phyloP scores from a whole-genome alignment of 2,888 invertebrate species.

The Teleiodes luculella region DNA sequence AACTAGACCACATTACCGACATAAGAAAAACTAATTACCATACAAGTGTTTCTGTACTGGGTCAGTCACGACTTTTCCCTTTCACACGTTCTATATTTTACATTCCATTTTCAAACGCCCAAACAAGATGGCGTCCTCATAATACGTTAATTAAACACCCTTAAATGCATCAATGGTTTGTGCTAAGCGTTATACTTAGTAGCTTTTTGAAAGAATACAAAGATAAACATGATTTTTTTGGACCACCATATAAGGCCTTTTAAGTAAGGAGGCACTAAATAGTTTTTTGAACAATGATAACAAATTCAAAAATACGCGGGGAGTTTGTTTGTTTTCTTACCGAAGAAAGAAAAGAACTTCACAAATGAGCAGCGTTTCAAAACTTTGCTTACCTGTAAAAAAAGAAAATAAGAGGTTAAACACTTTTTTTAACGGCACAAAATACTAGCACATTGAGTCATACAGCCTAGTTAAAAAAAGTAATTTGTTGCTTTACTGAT shows the following conservation, averaged over 20 bases:
- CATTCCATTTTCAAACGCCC: conserved; percentile 20
- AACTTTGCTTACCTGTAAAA: conserved; percentile 47
- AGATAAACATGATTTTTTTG: not conserved
- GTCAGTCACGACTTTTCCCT: conserved; percentile 39
- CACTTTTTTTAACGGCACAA: not conserved
- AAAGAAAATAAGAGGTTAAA: conserved; percentile 22
- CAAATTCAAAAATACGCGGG: not conserved
- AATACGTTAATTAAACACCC: conserved; percentile 44
- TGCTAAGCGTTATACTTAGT: conserved; percentile 51
- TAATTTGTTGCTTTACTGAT: no score
- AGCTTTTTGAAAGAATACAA: conserved; percentile 35
- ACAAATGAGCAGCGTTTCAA: not conserved
- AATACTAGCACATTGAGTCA: no score
- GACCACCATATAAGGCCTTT: not conserved
- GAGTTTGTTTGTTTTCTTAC: not conserved
- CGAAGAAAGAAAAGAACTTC: not conserved
- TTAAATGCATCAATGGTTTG: conserved; percentile 44
- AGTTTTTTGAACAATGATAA: not conserved
- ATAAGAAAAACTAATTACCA: not conserved
- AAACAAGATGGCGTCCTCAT: conserved; percentile 37
- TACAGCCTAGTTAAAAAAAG: no score
- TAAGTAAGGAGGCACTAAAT: not conserved
- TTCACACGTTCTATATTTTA: conserved; percentile 43
- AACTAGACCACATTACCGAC: no score
- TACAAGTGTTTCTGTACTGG: conserved; percentile 14